These are phyloP conservation scores for Phoeniculus purpureus DNA, from an alignment of 2,797 vertebrate species.

Conservation along the genomic window DNA sequence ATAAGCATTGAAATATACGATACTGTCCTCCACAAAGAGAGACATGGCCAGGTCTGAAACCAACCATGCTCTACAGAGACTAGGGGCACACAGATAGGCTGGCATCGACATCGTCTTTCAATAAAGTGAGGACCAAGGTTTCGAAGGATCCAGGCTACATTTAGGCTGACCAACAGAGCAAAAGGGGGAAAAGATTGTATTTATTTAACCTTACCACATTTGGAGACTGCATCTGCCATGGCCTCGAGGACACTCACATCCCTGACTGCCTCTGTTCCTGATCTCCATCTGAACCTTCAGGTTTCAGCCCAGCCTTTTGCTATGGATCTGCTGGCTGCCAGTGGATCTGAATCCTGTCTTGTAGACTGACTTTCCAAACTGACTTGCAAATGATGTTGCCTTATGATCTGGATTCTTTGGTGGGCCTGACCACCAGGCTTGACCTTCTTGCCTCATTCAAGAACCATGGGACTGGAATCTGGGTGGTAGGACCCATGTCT, in stretches of 20 bases:
- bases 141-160: not conserved
- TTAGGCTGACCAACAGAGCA: not conserved
- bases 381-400: not conserved
- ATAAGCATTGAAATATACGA: not conserved
- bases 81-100: not conserved
- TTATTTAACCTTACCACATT: not conserved
- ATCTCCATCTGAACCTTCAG: not conserved
- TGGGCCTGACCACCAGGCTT: fast-evolving
- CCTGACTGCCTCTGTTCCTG: not conserved
- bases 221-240: not conserved
- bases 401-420: not conserved
- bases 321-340: not conserved
- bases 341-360: not conserved
- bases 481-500: not conserved
- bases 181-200: not conserved
- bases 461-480: too few relatives aligned
- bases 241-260: too few relatives aligned
- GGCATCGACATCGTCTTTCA: not conserved
- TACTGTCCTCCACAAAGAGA: not conserved
- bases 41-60: not conserved
- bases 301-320: not conserved
- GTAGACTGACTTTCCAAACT: not conserved
- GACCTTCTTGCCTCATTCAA: not conserved
- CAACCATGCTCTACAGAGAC: not conserved
- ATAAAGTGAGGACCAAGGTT: not conserved